Conservation (phyloP, 2,113 vertebrate genomes). For the Hypocryptadius cinnamomeus region DNA sequence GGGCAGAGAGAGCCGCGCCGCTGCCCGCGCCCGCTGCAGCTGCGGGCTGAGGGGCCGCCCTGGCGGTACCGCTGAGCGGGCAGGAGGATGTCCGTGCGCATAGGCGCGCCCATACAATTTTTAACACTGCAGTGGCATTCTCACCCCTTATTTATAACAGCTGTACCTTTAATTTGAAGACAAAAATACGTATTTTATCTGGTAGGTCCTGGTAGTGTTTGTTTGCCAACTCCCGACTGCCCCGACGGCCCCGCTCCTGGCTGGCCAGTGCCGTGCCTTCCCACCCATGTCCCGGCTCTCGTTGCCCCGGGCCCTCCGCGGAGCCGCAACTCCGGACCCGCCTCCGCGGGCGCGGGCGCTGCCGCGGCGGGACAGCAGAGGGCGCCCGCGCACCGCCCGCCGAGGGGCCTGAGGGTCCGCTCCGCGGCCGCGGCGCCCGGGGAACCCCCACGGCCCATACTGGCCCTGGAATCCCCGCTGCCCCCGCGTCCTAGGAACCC, state of each 20-base stretch:
- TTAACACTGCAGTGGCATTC: not conserved
- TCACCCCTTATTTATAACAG: not conserved
- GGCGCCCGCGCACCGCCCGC: not conserved
- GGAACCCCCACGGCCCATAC: not conserved
- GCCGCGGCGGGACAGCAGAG: not conserved
- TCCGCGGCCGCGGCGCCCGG: too few species aligned
- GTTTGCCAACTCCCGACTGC: rapidly evolving
- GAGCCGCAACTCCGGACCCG: not conserved
- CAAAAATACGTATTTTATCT: rapidly evolving
- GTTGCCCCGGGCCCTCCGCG: not conserved
- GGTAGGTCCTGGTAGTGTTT: not conserved
- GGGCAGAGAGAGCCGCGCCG: not conserved
- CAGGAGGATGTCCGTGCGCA: not conserved
- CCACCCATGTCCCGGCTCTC: too few species aligned
- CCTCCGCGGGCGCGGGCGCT: not conserved
- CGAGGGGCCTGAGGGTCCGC: too few species aligned
- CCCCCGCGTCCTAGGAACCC: too few species aligned
- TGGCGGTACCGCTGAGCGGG: not conserved
- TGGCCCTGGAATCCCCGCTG: too few species aligned
- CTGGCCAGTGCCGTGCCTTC: not conserved
- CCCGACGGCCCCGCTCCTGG: rapidly evolving
- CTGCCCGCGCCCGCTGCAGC: not conserved
- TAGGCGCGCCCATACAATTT: rapidly evolving
- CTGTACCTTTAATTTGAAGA: too few species aligned
- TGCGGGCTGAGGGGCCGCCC: not conserved